Conservation (phyloP, 2,888 invertebrate species). For the Ochlodes sylvanus region DNA sequence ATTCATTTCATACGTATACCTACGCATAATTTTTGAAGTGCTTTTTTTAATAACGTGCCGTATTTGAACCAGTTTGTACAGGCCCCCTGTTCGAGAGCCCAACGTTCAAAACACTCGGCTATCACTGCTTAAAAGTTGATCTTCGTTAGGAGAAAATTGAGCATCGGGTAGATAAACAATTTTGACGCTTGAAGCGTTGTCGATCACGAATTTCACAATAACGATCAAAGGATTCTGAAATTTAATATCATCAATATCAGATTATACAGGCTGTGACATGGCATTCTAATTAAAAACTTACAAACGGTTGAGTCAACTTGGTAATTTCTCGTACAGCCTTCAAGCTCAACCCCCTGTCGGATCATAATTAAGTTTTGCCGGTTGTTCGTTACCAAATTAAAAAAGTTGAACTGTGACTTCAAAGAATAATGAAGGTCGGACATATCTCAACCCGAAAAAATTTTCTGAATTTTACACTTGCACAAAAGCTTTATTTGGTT, state of each 20-base stretch:
- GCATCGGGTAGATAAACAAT: too few relatives aligned
- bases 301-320: conserved; percentile 32
- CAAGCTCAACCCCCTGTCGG: conserved; percentile 46
- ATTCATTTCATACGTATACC: too few relatives aligned
- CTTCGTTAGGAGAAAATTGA: too few relatives aligned
- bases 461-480: not conserved
- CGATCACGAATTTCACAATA: not conserved
- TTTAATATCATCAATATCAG: not conserved
- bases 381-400: conserved; percentile 55
- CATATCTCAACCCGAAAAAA: conserved; percentile 44
- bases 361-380: conserved; percentile 57
- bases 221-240: not conserved
- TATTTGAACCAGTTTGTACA: too few relatives aligned
- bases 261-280: conserved; percentile 18
- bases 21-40: too few relatives aligned
- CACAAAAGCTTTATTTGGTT: too few relatives aligned
- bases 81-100: too few relatives aligned
- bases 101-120: too few relatives aligned
- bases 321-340: conserved; percentile 38
- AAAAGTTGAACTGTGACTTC: conserved; percentile 55
- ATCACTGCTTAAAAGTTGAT: too few relatives aligned
- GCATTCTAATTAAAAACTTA: conserved; percentile 37
- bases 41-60: too few relatives aligned
- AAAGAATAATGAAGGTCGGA: conserved; percentile 47
- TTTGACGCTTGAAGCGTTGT: not conserved